Conservation (phyloP, 2,797 vertebrate species). For the Gephyroberyx darwinii region DNA sequence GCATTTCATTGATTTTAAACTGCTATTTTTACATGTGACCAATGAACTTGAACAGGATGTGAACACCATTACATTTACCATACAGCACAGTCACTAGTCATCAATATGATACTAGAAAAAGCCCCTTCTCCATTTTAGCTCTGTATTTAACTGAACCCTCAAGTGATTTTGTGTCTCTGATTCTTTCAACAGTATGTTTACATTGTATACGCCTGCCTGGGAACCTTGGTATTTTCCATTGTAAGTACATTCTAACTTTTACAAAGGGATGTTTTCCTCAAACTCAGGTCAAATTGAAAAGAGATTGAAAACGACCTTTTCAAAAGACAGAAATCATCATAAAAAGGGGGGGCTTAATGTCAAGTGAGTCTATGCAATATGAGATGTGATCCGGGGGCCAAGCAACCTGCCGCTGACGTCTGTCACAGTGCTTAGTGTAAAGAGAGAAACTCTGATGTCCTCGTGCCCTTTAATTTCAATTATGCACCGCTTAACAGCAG, state of each 20-base stretch:
- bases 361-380: constrained; percentile 22
- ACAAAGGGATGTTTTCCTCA: constrained; percentile 6
- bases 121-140: not conserved
- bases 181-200: constrained; percentile 77
- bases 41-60: constrained; percentile 14
- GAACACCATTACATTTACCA: constrained; percentile 14
- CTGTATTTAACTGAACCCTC: not conserved
- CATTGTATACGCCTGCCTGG: constrained; percentile 82
- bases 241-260: constrained; percentile 75
- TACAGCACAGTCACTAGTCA: not conserved
- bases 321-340: constrained; percentile 41
- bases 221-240: constrained; percentile 83
- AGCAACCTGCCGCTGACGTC: constrained; percentile 29
- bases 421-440: constrained; percentile 63
- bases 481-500: constrained; percentile 65
- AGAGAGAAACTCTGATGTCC: constrained; percentile 62
- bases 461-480: constrained; percentile 74
- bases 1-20: constrained; percentile 26
- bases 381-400: constrained; percentile 34
- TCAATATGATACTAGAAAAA: not conserved
- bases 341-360: constrained; percentile 51
- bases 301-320: constrained; percentile 48
- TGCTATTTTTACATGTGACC: constrained; percentile 16
- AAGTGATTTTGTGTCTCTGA: constrained; percentile 41
- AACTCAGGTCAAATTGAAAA: constrained; percentile 15